phyloP scores from a whole-genome alignment of 2,113 vertebrate species.

The Acanthochromis polyacanthus region DNA sequence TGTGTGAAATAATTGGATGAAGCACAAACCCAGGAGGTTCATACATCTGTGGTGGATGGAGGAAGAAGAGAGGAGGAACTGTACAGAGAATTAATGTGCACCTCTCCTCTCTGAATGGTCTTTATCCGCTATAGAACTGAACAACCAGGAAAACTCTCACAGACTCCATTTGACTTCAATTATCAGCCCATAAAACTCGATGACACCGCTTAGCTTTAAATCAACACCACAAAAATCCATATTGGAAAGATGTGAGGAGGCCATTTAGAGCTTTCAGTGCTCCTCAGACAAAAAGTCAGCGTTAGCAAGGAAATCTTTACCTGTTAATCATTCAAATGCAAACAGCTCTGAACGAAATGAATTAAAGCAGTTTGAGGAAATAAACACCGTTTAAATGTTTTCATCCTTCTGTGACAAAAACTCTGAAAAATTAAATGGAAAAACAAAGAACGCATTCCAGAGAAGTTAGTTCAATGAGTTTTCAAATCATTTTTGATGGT shows the following conservation, averaged over 20 bases:
- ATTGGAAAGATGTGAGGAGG: not conserved
- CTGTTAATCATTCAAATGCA: not conserved
- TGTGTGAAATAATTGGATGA: slow-evolving; percentile 22
- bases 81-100: not conserved
- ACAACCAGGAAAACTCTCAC: not conserved
- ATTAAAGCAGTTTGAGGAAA: not conserved
- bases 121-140: not conserved
- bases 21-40: not conserved
- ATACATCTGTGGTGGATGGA: not conserved
- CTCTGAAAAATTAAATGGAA: not conserved
- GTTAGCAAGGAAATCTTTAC: not conserved
- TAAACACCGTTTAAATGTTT: not conserved
- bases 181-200: slow-evolving; percentile 6
- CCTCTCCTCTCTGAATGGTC: not conserved
- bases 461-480: slow-evolving; percentile 1
- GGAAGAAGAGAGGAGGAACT: not conserved
- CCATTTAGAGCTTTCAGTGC: not conserved
- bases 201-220: not conserved
- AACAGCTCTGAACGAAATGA: not conserved
- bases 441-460: not conserved
- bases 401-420: not conserved
- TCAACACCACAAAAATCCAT: slow-evolving; percentile 8
- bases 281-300: not conserved
- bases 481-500: not conserved
- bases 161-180: slow-evolving; percentile 30